These are phyloP conservation scores for Suillia variegata DNA, from an alignment of 2,888 invertebrate genomes.

Conservation along the genomic window DNA sequence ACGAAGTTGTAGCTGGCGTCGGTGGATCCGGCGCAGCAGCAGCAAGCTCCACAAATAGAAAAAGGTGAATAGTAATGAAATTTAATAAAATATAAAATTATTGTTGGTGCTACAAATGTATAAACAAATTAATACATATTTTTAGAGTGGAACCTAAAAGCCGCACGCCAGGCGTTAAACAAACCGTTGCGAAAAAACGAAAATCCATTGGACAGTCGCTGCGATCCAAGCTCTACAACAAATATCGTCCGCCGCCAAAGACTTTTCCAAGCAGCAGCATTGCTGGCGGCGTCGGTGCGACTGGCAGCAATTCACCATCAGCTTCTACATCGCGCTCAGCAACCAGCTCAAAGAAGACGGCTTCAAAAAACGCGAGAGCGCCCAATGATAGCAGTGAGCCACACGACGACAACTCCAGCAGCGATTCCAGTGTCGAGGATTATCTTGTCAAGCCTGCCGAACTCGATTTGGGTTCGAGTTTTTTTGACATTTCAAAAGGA, in stretches of 20 bases:
- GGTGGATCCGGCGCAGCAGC: constrained; percentile 18
- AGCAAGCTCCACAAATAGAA: constrained; percentile 22
- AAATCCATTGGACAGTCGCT: constrained; percentile 46
- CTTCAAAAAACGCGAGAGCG: constrained; percentile 54
- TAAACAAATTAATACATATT: too few relatives aligned
- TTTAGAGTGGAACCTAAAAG: constrained; percentile 41
- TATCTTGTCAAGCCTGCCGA: constrained; percentile 65
- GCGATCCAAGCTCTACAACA: constrained; percentile 51
- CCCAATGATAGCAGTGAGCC: constrained; percentile 46
- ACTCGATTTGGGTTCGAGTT: constrained; percentile 65
- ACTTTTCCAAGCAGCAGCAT: constrained; percentile 43
- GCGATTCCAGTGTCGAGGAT: constrained; percentile 63
- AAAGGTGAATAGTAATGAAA: background rate
- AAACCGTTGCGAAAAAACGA: constrained; percentile 46
- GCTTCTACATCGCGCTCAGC: constrained; percentile 45
- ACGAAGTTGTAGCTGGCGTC: too few relatives aligned
- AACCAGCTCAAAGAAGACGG: too few relatives aligned
- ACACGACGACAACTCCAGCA: constrained; percentile 34
- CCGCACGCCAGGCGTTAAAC: constrained; percentile 38
- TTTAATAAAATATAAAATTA: background rate
- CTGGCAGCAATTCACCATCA: constrained; percentile 43
- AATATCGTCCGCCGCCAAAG: constrained; percentile 52
- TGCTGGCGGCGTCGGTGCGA: constrained; percentile 30
- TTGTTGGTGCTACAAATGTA: too few relatives aligned
- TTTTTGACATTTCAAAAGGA: constrained; percentile 57